Evolutionary conservation across 1,140 invertebrate species (phyloP).

Genomic region (Leptinotarsa undecemlineata): DNA sequence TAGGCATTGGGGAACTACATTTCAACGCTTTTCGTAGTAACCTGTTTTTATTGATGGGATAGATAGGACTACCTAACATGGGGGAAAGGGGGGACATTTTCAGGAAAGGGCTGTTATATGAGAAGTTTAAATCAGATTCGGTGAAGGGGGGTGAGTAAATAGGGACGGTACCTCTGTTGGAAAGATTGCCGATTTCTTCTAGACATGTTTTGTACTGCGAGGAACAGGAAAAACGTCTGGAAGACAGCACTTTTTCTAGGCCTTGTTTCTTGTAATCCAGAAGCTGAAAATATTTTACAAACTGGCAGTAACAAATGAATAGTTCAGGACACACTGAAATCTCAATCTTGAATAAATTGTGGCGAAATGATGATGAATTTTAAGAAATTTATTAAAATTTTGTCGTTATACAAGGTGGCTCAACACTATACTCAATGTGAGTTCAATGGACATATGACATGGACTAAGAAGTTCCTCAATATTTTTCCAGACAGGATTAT

Average conservation of each 20-base stretch:
- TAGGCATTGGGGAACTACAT: constrained; percentile 10
- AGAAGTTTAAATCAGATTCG: constrained; percentile 1
- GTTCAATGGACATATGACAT: no score
- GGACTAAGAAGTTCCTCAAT: no score
- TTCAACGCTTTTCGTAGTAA: not conserved
- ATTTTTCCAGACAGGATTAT: no score
- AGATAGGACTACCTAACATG: constrained; percentile 13
- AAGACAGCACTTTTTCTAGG: constrained; percentile 26
- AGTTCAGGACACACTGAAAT: no score
- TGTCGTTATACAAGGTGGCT: no score
- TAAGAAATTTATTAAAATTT: no score
- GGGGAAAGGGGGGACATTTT: constrained; percentile 9
- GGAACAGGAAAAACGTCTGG: constrained; percentile 11
- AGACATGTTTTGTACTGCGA: constrained; percentile 12
- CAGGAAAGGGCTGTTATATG: constrained; percentile 11
- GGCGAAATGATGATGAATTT: no score
- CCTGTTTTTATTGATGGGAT: constrained; percentile 10
- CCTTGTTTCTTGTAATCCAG: constrained; percentile 26
- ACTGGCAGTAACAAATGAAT: no score
- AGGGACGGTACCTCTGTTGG: constrained; percentile 20
- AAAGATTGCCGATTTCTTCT: not conserved
- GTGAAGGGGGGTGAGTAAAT: constrained; percentile 21
- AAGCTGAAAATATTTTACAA: constrained; percentile 18
- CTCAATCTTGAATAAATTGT: no score
- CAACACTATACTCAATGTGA: no score